Evolutionary conservation across 1,140 invertebrate genomes (phyloP).

Genomic region (Acromyrmex charruanus): DNA sequence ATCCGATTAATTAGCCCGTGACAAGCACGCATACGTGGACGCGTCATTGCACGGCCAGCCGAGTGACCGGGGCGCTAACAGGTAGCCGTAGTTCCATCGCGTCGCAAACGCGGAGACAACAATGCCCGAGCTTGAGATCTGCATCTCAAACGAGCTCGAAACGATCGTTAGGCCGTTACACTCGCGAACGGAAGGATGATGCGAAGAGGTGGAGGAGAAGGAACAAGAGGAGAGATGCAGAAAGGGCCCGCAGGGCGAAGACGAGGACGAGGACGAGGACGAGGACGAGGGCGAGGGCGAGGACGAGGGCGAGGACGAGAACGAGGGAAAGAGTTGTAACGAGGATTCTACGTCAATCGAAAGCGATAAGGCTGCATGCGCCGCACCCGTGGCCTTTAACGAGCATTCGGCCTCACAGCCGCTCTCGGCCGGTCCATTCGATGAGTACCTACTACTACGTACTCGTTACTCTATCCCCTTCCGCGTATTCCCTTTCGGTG

Average conservation of each 20-base stretch:
- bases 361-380: constrained; percentile 63
- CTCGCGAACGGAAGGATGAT: not conserved
- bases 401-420: constrained; percentile 44
- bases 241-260: constrained; percentile 12
- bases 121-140: constrained; percentile 62
- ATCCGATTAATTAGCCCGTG: constrained; percentile 62
- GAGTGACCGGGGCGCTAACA: constrained; percentile 37
- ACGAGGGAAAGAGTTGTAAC: constrained; percentile 53
- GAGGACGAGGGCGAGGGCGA: not conserved
- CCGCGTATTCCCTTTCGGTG: constrained; percentile 12
- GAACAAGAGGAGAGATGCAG: not conserved
- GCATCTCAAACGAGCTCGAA: constrained; percentile 67
- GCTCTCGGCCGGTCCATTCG: constrained; percentile 35
- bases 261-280: constrained; percentile 13
- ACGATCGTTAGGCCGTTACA: constrained; percentile 63
- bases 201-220: not conserved
- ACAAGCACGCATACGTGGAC: constrained; percentile 33
- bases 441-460: constrained; percentile 36
- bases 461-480: constrained; percentile 35
- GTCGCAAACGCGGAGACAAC: constrained; percentile 12
- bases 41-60: constrained; percentile 25
- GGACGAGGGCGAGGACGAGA: not conserved
- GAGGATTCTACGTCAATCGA: constrained; percentile 61
- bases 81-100: constrained; percentile 22
- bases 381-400: constrained; percentile 58